These are phyloP conservation scores for Drosophila triauraria DNA, from an alignment of 1,140 invertebrate genomes.

Conservation along the genomic window DNA sequence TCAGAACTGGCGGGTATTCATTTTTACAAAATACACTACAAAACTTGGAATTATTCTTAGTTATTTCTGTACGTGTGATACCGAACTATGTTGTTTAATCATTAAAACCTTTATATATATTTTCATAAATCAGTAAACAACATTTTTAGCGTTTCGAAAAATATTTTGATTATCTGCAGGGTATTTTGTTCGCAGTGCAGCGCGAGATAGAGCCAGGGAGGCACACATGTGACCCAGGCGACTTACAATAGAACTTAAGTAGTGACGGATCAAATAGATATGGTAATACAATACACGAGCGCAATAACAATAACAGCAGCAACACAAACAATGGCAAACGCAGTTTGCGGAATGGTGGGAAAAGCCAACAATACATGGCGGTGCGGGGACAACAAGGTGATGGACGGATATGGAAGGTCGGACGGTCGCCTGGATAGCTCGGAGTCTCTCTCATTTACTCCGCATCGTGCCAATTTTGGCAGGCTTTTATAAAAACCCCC, in stretches of 20 bases:
- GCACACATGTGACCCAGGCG: conserved; percentile 41
- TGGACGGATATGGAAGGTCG: conserved; percentile 19
- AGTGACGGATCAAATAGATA: conserved; percentile 52
- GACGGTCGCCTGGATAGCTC: neutral
- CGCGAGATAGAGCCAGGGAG: neutral
- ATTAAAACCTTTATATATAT: neutral
- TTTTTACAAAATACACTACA: too few relatives aligned
- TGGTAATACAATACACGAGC: conserved; percentile 49
- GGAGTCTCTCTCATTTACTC: conserved; percentile 5
- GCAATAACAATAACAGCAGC: conserved; percentile 47
- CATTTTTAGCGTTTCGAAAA: too few relatives aligned
- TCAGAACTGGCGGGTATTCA: neutral
- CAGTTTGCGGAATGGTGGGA: conserved; percentile 45
- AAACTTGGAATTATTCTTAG: too few relatives aligned
- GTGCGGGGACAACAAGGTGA: conserved; percentile 36
- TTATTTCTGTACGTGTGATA: neutral
- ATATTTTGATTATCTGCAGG: neutral
- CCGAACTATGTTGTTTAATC: too few relatives aligned
- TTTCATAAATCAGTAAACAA: too few relatives aligned
- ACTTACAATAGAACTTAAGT: conserved; percentile 45
- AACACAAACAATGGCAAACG: conserved; percentile 26
- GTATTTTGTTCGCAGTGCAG: neutral
- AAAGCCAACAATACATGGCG: conserved; percentile 34
- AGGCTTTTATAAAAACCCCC: neutral
- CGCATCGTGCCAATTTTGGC: conserved; percentile 8